phyloP scores from a whole-genome alignment of 1,140 invertebrate genomes.

The Protaetia brevitarsis region DNA sequence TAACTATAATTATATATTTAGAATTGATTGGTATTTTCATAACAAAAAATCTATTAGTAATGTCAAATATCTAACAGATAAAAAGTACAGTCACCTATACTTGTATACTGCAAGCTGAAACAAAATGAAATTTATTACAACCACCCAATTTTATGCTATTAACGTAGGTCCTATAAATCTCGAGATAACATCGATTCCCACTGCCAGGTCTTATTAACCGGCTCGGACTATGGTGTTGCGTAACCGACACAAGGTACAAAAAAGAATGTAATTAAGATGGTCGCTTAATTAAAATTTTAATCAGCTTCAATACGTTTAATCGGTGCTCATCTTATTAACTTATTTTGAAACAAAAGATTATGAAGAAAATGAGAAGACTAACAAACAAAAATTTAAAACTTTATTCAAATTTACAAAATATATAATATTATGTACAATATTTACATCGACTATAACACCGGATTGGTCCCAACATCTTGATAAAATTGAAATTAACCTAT shows the following conservation, averaged over 20 bases:
- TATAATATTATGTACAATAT: slow-evolving; percentile 3
- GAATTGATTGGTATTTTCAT: no score
- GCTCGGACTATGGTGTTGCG: neutral
- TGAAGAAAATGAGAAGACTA: neutral
- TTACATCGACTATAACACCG: neutral
- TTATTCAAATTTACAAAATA: slow-evolving; percentile 13
- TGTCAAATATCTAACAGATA: no score
- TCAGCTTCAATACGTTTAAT: slow-evolving; percentile 12
- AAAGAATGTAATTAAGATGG: slow-evolving; percentile 14
- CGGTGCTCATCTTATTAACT: slow-evolving; percentile 12
- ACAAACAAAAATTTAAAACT: neutral
- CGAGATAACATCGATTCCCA: slow-evolving; percentile 1
- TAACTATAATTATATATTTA: no score
- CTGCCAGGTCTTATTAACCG: slow-evolving; percentile 1
- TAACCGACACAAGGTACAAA: neutral
- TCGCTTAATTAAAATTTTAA: slow-evolving; percentile 17
- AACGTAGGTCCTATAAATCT: slow-evolving; percentile 4
- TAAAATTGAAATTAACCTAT: neutral
- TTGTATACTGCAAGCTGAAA: no score
- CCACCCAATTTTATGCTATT: slow-evolving; percentile 7
- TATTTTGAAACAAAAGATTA: slow-evolving; percentile 1
- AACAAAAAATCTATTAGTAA: no score
- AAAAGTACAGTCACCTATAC: no score
- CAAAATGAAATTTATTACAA: neutral
- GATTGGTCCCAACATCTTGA: neutral